Percentiles rank a stretch among this genome's conserved stretches.
Conservation (phyloP, 2,888 invertebrate species). For the Spodoptera exigua region DNA sequence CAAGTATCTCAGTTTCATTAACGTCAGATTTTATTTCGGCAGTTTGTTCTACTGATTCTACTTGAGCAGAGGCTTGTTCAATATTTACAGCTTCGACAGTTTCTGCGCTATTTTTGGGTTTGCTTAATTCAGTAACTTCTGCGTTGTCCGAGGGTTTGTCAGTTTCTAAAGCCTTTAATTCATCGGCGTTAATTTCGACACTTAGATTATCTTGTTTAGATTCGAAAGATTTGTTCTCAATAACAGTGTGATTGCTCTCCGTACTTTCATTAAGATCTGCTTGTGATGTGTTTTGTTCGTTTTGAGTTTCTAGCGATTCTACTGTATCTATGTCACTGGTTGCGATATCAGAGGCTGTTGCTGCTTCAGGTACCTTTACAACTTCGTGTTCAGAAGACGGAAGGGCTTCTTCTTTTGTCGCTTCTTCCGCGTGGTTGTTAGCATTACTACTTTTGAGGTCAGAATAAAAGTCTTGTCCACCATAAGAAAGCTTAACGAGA, state of each 20-base stretch:
- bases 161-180: conserved; percentile 32
- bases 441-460: conserved; percentile 44
- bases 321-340: conserved; percentile 23
- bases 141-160: no score
- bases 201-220: conserved; percentile 59
- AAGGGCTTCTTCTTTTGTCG: conserved; percentile 6
- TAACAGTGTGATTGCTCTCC: conserved; percentile 79
- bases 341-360: conserved; percentile 23
- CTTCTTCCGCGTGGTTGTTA: conserved; percentile 14
- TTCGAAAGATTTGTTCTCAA: conserved; percentile 78
- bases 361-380: conserved; percentile 13
- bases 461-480: conserved; percentile 83
- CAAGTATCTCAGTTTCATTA: conserved; percentile 9
- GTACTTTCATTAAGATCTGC: conserved; percentile 79
- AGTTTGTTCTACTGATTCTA: not conserved
- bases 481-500: conserved; percentile 88
- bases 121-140: no score
- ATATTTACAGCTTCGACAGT: conserved; percentile 6
- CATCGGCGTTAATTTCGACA: conserved; percentile 46
- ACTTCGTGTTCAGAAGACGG: conserved; percentile 23
- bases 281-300: conserved; percentile 63
- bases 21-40: not conserved
- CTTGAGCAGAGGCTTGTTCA: not conserved
- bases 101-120: conserved; percentile 1
- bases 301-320: conserved; percentile 26